Conservation (phyloP, 2,888 invertebrate species). For the Trilocha varians region DNA sequence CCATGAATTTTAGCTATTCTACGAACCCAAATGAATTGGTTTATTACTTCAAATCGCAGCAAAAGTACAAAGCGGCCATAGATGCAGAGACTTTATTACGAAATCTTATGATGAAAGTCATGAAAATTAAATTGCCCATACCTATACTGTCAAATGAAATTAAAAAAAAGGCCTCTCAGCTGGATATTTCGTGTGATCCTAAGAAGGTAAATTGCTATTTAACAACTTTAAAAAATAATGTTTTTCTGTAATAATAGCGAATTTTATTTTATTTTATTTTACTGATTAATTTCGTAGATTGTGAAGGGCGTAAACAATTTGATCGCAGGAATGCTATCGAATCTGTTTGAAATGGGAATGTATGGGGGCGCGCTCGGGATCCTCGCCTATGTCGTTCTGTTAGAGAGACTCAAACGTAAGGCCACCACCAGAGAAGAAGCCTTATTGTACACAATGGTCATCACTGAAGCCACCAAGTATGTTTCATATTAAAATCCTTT, state of each 20-base stretch:
- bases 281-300: constrained; percentile 48
- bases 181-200: constrained; percentile 38
- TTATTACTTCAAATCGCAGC: constrained; percentile 18
- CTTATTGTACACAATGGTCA: constrained; percentile 31
- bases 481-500: constrained; percentile 11
- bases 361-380: constrained; percentile 76
- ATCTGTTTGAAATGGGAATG: constrained; percentile 65
- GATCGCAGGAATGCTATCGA: constrained; percentile 56
- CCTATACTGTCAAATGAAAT: constrained; percentile 14
- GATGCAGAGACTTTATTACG: constrained; percentile 24
- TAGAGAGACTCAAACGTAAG: constrained; percentile 75
- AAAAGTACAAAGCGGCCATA: constrained; percentile 8
- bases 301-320: constrained; percentile 59
- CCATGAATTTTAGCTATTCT: constrained; percentile 64
- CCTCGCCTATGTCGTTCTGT: constrained; percentile 72
- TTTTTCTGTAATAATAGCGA: neutral
- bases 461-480: constrained; percentile 35
- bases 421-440: constrained; percentile 45
- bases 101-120: constrained; percentile 16
- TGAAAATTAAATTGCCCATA: constrained; percentile 25
- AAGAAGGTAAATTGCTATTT: constrained; percentile 33
- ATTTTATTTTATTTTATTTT: too few species aligned
- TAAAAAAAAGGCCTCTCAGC: constrained; percentile 28
- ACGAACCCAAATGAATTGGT: constrained; percentile 67
- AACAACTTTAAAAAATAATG: neutral